A percentile compares a stretch with the other conserved stretches of the same genome.
phyloP scores from a whole-genome alignment of 2,113 vertebrate species.

The Micronycteris hirsuta region DNA sequence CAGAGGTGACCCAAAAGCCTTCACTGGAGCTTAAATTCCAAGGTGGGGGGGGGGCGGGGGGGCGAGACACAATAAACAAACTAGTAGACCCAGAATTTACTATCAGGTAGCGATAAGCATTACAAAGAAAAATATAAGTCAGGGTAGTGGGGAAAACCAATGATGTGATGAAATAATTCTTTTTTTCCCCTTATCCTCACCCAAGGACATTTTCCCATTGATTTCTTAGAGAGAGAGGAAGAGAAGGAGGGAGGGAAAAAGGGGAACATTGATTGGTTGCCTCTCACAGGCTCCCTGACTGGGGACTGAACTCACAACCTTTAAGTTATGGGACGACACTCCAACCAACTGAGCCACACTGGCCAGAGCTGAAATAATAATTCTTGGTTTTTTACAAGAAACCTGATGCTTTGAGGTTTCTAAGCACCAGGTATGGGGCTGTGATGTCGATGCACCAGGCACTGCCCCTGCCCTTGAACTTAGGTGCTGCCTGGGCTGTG shows the following conservation, averaged over 20 bases:
- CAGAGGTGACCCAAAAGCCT: neutral
- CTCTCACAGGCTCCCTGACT: too few relatives aligned
- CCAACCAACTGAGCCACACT: too few relatives aligned
- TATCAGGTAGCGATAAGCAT: neutral
- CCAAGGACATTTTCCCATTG: too few relatives aligned
- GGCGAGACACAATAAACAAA: neutral
- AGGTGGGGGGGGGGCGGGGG: neutral
- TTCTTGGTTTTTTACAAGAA: neutral
- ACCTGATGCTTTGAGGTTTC: neutral
- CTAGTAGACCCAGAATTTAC: neutral
- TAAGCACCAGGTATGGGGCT: neutral
- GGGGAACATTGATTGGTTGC: too few relatives aligned
- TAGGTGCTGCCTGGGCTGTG: fast-evolving
- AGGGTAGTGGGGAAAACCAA: neutral
- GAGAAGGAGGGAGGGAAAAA: too few relatives aligned
- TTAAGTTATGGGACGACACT: too few relatives aligned
- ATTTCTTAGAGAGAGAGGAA: too few relatives aligned
- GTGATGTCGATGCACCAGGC: fast-evolving
- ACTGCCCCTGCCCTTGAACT: fast-evolving
- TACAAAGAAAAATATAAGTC: neutral
- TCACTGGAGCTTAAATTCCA: neutral
- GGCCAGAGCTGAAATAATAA: neutral
- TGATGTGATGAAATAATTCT: neutral
- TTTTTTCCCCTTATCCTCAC: neutral
- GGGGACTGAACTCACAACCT: too few relatives aligned